Conservation (phyloP, 1,140 invertebrate species). For the Ceratina japonica region DNA sequence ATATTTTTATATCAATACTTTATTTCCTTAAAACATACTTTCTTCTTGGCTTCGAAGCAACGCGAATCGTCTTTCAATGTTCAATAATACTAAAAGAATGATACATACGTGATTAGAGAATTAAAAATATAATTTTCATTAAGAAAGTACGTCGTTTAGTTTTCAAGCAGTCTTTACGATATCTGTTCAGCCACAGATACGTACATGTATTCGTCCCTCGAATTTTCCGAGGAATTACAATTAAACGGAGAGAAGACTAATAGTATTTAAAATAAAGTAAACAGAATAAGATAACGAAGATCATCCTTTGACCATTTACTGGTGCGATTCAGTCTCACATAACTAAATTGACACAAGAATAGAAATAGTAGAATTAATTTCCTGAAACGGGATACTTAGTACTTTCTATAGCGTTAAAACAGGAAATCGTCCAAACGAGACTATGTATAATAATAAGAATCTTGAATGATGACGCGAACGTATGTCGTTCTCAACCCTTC, state of each 20-base stretch:
- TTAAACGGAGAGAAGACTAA: neutral
- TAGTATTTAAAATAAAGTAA: neutral
- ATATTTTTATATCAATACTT: conserved; percentile 49
- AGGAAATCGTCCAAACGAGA: conserved; percentile 46
- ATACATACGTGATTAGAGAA: neutral
- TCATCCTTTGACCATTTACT: conserved; percentile 1
- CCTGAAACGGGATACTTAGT: conserved; percentile 14
- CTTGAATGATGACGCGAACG: conserved; percentile 16
- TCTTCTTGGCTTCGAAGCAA: neutral
- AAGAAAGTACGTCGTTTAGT: neutral
- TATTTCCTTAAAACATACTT: conserved; percentile 26
- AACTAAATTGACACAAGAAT: conserved; percentile 11
- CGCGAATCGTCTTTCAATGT: neutral
- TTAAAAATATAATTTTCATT: neutral
- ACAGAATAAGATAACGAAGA: neutral
- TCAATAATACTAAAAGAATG: neutral
- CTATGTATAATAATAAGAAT: conserved; percentile 44
- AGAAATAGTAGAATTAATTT: neutral
- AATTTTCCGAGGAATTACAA: neutral
- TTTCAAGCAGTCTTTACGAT: neutral
- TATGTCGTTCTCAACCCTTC: conserved; percentile 34
- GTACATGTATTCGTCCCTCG: neutral
- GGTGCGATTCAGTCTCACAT: neutral
- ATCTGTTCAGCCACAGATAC: neutral
- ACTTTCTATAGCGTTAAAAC: conserved; percentile 28